Conservation (phyloP, 2,797 vertebrate genomes). For the Enteromius paludinosus region DNA sequence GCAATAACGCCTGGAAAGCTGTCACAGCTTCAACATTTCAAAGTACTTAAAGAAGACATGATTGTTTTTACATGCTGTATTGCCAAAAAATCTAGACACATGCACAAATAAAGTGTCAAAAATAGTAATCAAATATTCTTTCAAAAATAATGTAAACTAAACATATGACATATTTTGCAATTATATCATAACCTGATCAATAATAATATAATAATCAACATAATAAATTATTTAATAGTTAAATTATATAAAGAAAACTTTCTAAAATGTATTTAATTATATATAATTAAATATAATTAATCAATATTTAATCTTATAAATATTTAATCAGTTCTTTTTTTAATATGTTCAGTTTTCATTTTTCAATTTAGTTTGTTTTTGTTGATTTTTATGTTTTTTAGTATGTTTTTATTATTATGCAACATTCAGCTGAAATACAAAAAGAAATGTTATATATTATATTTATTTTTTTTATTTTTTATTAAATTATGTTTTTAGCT, state of each 20-base stretch:
- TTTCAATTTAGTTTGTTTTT: neutral
- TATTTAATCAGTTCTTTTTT: neutral
- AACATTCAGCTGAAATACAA: neutral
- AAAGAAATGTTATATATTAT: too few relatives aligned
- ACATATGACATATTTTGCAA: too few relatives aligned
- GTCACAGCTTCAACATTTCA: constrained; percentile 19
- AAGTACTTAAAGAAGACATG: neutral
- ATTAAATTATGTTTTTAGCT: neutral
- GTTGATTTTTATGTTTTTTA: neutral
- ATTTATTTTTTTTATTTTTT: neutral
- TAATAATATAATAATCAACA: too few relatives aligned
- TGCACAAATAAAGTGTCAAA: neutral
- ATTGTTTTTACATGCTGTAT: neutral
- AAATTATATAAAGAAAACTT: too few relatives aligned
- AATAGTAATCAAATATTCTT: neutral
- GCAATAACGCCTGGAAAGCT: neutral
- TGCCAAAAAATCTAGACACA: neutral
- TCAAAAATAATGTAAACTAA: neutral
- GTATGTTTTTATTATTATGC: neutral
- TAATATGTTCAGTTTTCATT: neutral
- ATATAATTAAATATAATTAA: too few relatives aligned
- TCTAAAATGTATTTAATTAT: neutral
- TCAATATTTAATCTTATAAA: neutral
- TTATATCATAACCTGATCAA: too few relatives aligned
- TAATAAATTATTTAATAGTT: too few relatives aligned